Base-by-base conservation (phyloP, 2,888 invertebrate genomes). In the Camptogramma bilineatum region DNA sequence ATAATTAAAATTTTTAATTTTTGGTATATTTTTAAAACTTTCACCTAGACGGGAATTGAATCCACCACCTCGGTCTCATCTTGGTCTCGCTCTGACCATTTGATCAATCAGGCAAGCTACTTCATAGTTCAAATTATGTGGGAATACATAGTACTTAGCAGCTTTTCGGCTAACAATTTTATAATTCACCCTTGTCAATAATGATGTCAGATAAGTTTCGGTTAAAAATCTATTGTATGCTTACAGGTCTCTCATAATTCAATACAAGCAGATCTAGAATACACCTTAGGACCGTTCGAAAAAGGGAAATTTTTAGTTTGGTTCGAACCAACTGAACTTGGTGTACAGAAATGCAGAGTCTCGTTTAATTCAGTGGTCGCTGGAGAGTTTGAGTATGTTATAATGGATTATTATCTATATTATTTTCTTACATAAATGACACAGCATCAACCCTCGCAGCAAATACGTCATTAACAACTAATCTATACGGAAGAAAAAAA, bases 361-460 rank as follows among this genome's bases (percentile, higher is more conserved):
- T 84, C 88, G 0, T 90, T 92, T 52, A 70, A 81, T 48, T 92
- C 93, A 0, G 53, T 72, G 0, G 69, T 74, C 19, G 93, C 92
- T 54, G 93, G 93, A 16, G 89, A 90, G 75, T 93, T 88, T 70
- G 79, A 88, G 93, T 93, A 79, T 82, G 92, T 81, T 50, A 48
- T 5, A 1, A 18, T 54, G 10, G 17, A 51, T 52, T 31, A 18
- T 31, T 7, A n/a, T n/a, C n/a, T n/a, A n/a, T n/a, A n/a, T n/a
- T n/a, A n/a, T n/a, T n/a, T n/a, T n/a, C n/a, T n/a, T n/a, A n/a
- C n/a, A n/a, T n/a, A n/a, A n/a, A n/a, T n/a, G n/a, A n/a, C n/a
- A n/a, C n/a, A n/a, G n/a, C n/a, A n/a, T n/a, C n/a, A n/a, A n/a
- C n/a, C n/a, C n/a, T n/a, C n/a, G n/a, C n/a, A n/a, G n/a, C n/a